These are phyloP conservation scores for Trissonchulus sp. DNA, from an alignment of 2,888 invertebrate species.

Conservation along the genomic window DNA sequence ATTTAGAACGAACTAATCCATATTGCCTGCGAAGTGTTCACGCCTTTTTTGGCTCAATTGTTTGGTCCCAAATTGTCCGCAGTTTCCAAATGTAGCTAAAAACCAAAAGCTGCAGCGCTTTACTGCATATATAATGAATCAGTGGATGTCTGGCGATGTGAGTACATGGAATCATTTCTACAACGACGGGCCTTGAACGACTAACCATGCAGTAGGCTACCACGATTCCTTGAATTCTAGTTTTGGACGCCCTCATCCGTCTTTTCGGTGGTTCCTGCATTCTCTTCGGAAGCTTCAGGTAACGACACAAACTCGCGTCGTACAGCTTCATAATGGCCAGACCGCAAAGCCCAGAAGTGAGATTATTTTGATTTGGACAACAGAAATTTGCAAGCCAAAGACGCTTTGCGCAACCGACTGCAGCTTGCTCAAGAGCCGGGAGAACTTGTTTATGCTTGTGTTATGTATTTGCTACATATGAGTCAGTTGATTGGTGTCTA, in stretches of 20 bases:
- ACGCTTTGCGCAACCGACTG: background rate
- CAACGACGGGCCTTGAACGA: conserved; percentile 23
- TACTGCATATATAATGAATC: background rate
- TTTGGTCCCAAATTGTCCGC: too few species aligned
- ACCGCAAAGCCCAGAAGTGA: background rate
- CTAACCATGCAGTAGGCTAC: conserved; percentile 22
- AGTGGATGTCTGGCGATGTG: background rate
- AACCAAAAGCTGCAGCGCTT: background rate
- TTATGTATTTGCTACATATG: background rate
- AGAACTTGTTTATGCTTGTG: background rate
- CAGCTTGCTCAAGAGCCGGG: background rate
- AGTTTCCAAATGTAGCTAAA: too few species aligned
- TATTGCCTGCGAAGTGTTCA: too few species aligned
- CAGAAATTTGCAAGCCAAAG: background rate
- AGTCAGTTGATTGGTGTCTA: background rate
- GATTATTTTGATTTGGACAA: conserved; percentile 19
- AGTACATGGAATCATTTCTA: conserved; percentile 2
- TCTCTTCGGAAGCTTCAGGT: background rate
- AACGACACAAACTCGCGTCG: conserved; percentile 1
- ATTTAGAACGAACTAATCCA: too few species aligned
- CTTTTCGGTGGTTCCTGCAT: conserved; percentile 17
- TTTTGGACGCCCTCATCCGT: background rate
- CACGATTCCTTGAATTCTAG: conserved; percentile 17
- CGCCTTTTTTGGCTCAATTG: too few species aligned
- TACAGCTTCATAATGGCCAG: background rate